Conservation (phyloP, 2,888 invertebrate genomes). For the Synergus japonicus region DNA sequence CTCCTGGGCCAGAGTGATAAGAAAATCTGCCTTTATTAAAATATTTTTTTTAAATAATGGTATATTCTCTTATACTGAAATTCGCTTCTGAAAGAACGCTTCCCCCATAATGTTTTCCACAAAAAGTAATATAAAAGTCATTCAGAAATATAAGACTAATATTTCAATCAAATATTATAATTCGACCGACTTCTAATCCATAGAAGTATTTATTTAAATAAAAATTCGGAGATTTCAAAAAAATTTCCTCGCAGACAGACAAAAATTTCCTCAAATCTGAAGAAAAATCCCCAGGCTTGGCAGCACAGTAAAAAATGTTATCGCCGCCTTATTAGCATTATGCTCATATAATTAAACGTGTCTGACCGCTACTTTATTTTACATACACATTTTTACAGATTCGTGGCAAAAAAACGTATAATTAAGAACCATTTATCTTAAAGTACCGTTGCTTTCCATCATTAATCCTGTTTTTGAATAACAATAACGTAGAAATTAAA, state of each 20-base stretch:
- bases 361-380: slow-evolving; percentile 30
- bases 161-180: no score
- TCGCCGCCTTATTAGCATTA: neutral
- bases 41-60: neutral
- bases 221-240: no score
- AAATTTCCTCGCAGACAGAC: slow-evolving; percentile 13
- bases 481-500: neutral
- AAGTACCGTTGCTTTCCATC: slow-evolving; percentile 5
- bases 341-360: slow-evolving; percentile 22
- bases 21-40: slow-evolving; percentile 55
- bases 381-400: slow-evolving; percentile 13
- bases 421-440: slow-evolving; percentile 18
- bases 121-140: neutral
- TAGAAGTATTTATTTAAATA: no score
- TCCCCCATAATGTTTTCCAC: neutral
- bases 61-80: neutral
- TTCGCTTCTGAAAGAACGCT: neutral
- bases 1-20: slow-evolving; percentile 73
- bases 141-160: neutral
- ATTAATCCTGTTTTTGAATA: neutral
- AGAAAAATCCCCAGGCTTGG: slow-evolving; percentile 47
- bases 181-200: no score
- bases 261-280: slow-evolving; percentile 44
- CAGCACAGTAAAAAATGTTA: slow-evolving; percentile 20
- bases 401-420: slow-evolving; percentile 5